These are phyloP conservation scores for Echinarachnius parma DNA, from an alignment of 53 echinoderm and acorn worm species.

Conservation along the genomic window DNA sequence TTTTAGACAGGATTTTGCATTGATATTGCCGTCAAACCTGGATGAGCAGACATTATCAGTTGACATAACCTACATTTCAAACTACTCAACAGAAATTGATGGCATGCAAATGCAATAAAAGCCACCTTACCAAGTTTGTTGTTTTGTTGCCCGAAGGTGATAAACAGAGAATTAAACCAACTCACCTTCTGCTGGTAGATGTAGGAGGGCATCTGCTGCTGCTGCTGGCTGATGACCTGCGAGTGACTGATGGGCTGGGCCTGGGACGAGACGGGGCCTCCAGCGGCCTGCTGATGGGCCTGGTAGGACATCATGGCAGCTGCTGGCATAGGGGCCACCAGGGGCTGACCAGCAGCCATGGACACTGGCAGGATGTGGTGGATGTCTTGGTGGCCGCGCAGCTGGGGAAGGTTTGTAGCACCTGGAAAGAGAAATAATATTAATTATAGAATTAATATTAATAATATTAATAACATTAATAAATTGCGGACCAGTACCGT, in stretches of 20 bases:
- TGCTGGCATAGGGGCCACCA: slow-evolving; percentile 64
- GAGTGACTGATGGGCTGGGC: slow-evolving; percentile 26
- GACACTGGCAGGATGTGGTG: slow-evolving; percentile 57
- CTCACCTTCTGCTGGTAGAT: slow-evolving; percentile 29
- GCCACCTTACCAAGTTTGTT: no score
- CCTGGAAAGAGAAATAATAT: slow-evolving; percentile 30
- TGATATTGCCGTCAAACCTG: no score
- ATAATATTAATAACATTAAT: no score
- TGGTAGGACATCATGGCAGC: slow-evolving; percentile 27
- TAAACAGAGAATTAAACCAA: no score
- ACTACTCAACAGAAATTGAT: no score
- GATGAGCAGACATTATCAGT: no score
- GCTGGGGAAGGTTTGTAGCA: slow-evolving; percentile 61
- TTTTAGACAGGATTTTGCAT: no score
- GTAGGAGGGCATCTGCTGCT: slow-evolving; percentile 8
- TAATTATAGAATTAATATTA: no score
- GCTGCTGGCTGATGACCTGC: neutral
- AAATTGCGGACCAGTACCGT: no score
- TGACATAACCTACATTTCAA: no score
- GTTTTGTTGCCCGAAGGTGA: no score
- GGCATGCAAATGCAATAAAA: no score
- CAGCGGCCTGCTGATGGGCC: slow-evolving; percentile 22
- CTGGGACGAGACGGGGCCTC: slow-evolving; percentile 26
- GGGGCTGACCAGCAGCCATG: slow-evolving; percentile 73
- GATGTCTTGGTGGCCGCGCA: slow-evolving; percentile 53